Conservation (phyloP, 2,888 invertebrate species). For the Campaea margaritaria region DNA sequence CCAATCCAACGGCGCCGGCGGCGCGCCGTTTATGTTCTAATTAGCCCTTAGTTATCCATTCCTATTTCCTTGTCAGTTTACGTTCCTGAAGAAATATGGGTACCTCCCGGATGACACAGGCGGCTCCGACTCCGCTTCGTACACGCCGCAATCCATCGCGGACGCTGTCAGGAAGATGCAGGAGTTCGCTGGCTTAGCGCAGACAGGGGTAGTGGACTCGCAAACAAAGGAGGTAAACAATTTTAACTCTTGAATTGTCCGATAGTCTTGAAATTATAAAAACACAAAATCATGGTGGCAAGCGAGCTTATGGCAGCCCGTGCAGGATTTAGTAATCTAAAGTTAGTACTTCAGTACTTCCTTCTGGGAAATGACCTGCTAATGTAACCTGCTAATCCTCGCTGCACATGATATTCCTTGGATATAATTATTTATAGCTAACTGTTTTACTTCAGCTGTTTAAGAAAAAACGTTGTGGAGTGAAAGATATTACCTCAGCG, state of each 20-base stretch:
- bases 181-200: slow-evolving; percentile 88
- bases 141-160: slow-evolving; percentile 86
- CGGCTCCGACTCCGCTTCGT: slow-evolving; percentile 60
- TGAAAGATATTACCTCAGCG: slow-evolving; percentile 84
- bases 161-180: slow-evolving; percentile 89
- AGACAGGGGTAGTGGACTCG: slow-evolving; percentile 88
- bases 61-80: slow-evolving; percentile 69
- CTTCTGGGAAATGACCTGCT: no score
- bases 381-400: no score
- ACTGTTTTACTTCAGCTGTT: slow-evolving; percentile 88
- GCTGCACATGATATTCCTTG: no score
- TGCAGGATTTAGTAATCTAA: no score
- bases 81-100: slow-evolving; percentile 89
- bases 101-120: slow-evolving; percentile 85
- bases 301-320: no score
- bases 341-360: no score
- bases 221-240: slow-evolving; percentile 85
- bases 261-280: no score
- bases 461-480: slow-evolving; percentile 88
- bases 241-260: no score
- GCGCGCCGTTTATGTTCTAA: no score
- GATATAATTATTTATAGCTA: no score
- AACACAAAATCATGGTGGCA: no score
- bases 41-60: neutral
- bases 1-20: no score